Evolutionary conservation across 2,888 invertebrate species (phyloP).

Genomic region (Philereme transversata): DNA sequence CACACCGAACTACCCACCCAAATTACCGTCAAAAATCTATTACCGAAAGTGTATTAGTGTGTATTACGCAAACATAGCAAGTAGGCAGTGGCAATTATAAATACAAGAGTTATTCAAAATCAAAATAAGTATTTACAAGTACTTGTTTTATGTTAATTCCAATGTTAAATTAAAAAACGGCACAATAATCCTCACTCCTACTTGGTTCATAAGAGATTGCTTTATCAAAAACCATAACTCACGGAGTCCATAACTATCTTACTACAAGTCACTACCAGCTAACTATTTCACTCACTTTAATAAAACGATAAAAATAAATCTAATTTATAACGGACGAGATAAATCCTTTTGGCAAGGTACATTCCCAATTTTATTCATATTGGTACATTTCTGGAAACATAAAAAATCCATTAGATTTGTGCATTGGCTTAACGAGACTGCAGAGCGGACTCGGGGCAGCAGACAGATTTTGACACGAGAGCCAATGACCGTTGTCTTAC

Average conservation of each 20-base stretch:
- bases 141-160: too few relatives aligned
- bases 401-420: constrained; percentile 76
- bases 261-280: background rate
- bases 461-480: constrained; percentile 19
- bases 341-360: constrained; percentile 65
- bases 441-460: constrained; percentile 30
- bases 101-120: too few relatives aligned
- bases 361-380: constrained; percentile 66
- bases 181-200: too few relatives aligned
- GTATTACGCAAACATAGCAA: too few relatives aligned
- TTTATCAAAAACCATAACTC: background rate
- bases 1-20: too few relatives aligned
- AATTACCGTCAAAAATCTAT: too few relatives aligned
- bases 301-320: constrained; percentile 54
- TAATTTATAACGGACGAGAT: constrained; percentile 49
- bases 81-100: too few relatives aligned
- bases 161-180: too few relatives aligned
- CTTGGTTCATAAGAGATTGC: background rate
- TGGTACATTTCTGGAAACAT: constrained; percentile 60
- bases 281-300: constrained; percentile 19
- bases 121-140: too few relatives aligned
- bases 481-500: background rate
- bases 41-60: too few relatives aligned
- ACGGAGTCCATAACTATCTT: background rate
- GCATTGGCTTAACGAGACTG: constrained; percentile 58